Percentiles rank a stretch among this genome's conserved stretches.
These are phyloP conservation scores for Anas bernieri DNA, from an alignment of 2,797 vertebrate genomes.

Conservation along the genomic window DNA sequence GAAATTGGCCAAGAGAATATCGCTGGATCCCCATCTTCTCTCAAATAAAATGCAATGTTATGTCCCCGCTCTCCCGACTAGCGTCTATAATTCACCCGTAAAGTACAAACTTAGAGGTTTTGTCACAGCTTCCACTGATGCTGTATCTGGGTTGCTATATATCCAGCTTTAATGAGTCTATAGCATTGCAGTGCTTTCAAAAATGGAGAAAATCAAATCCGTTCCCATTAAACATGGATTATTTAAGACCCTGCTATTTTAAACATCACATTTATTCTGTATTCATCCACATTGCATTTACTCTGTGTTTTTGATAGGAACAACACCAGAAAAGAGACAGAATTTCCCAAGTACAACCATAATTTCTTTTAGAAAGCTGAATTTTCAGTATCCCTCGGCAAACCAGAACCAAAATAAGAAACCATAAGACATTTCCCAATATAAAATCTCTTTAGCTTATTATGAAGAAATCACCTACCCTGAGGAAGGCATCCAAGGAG, in stretches of 20 bases:
- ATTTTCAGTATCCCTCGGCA: not conserved
- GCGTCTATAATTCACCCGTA: slow-evolving; percentile 62
- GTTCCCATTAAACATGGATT: slow-evolving; percentile 50
- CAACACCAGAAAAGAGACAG: not conserved
- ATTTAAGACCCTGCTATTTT: slow-evolving; percentile 59
- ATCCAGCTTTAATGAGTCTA: slow-evolving; percentile 67
- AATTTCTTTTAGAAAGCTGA: not conserved
- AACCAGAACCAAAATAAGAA: not conserved
- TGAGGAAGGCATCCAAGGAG: slow-evolving; percentile 96
- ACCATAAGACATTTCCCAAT: not conserved
- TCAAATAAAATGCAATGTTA: slow-evolving; percentile 21
- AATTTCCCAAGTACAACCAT: not conserved
- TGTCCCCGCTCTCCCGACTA: slow-evolving; percentile 48
- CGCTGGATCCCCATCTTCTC: slow-evolving; percentile 17
- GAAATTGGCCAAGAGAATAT: not conserved
- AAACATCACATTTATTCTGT: slow-evolving; percentile 3
- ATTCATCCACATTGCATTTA: not conserved
- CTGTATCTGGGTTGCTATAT: slow-evolving; percentile 33
- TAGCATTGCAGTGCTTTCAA: not conserved
- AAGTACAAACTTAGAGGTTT: slow-evolving; percentile 2
- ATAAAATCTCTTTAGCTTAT: slow-evolving; percentile 20
- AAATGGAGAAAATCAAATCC: slow-evolving; percentile 57
- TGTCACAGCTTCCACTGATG: slow-evolving; percentile 57
- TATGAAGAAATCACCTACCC: slow-evolving; percentile 86
- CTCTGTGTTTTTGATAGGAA: not conserved